These are phyloP conservation scores for Venustoraphidia nigricollis DNA, from an alignment of 2,888 invertebrate genomes.

Conservation along the genomic window DNA sequence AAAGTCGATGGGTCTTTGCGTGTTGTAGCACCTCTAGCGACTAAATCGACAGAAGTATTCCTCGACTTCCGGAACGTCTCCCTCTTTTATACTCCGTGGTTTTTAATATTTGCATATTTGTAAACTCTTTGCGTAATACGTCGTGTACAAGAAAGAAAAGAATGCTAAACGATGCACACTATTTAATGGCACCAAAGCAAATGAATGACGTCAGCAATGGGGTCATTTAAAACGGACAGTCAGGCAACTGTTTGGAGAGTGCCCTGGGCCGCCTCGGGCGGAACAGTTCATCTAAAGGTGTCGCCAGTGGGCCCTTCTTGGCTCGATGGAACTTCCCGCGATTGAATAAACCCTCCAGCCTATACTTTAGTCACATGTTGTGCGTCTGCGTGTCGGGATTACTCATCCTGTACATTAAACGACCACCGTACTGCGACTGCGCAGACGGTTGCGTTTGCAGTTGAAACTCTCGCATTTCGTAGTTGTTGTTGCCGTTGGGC, in stretches of 20 bases:
- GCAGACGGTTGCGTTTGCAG: slow-evolving; percentile 22
- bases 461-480: slow-evolving; percentile 61
- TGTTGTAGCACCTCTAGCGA: no score
- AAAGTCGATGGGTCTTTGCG: no score
- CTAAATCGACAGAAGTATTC: no score
- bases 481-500: slow-evolving; percentile 62
- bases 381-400: slow-evolving; percentile 16
- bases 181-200: no score
- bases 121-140: no score
- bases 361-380: slow-evolving; percentile 61
- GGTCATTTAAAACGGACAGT: slow-evolving; percentile 7
- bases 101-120: no score
- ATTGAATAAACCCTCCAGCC: slow-evolving; percentile 55
- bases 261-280: slow-evolving; percentile 24
- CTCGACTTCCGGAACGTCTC: no score
- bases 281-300: slow-evolving; percentile 30
- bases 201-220: no score
- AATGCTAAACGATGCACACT: no score
- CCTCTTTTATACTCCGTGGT: no score
- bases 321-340: slow-evolving; percentile 29
- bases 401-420: slow-evolving; percentile 4
- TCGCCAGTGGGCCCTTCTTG: slow-evolving; percentile 31
- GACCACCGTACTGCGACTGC: slow-evolving; percentile 32
- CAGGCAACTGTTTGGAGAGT: slow-evolving; percentile 13
- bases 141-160: no score